phyloP scores from a whole-genome alignment of 2,888 invertebrate species.

The Thalpophila matura region DNA sequence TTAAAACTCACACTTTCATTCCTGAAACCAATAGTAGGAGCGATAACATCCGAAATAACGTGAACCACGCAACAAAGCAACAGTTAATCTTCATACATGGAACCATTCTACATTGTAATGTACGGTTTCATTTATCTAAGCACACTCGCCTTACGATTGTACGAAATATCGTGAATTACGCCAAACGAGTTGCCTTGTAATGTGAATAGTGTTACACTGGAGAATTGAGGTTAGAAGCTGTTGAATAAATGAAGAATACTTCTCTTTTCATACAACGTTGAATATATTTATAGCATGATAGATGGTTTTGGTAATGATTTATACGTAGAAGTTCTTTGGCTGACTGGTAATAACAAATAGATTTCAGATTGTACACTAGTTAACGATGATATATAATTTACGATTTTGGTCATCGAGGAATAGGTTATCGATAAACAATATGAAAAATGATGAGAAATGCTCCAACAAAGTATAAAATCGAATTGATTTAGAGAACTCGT shows the following conservation, averaged over 20 bases:
- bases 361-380: too few species aligned
- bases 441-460: too few species aligned
- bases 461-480: too few species aligned
- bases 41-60: background rate
- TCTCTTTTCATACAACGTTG: background rate
- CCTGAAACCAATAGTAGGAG: background rate
- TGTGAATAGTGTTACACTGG: constrained; percentile 32
- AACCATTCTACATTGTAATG: constrained; percentile 18
- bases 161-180: constrained; percentile 26
- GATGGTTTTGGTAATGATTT: too few species aligned
- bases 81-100: constrained; percentile 16
- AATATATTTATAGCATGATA: too few species aligned
- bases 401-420: too few species aligned
- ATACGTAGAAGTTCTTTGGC: too few species aligned
- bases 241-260: background rate
- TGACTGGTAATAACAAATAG: too few species aligned
- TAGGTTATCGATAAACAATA: too few species aligned
- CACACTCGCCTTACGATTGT: constrained; percentile 19
- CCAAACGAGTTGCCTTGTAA: constrained; percentile 25
- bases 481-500: too few species aligned
- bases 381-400: too few species aligned
- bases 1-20: background rate
- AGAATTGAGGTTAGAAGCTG: background rate
- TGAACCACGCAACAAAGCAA: constrained; percentile 7
- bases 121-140: constrained; percentile 36